Percentiles rank a stretch among this genome's conserved stretches.
phyloP scores from a whole-genome alignment of 2,888 invertebrate genomes.

The Dicyrtomina minuta region DNA sequence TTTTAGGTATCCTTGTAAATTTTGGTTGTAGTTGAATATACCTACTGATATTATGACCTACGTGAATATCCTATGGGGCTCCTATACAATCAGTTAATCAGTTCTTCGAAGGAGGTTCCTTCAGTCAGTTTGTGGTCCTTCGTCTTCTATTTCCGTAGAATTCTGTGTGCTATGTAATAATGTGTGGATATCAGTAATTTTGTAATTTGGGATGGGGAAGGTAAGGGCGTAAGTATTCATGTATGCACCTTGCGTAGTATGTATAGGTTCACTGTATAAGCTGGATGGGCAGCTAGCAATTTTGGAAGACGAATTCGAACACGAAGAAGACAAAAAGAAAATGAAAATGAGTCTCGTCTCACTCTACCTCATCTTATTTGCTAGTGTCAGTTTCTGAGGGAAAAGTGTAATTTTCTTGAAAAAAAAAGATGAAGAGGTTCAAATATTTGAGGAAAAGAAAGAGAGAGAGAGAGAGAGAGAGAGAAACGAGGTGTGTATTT shows the following conservation, averaged over 20 bases:
- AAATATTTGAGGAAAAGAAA: slow-evolving; percentile 14
- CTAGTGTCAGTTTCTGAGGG: slow-evolving; percentile 5
- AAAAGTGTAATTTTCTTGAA: not conserved
- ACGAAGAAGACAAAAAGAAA: not conserved
- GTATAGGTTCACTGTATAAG: not conserved
- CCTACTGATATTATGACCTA: too few species aligned
- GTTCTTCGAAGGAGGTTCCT: too few species aligned
- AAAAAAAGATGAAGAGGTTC: slow-evolving; percentile 10
- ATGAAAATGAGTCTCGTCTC: not conserved
- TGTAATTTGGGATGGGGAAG: not conserved
- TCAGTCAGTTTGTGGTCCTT: too few species aligned
- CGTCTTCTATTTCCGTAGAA: too few species aligned
- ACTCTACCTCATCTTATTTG: not conserved
- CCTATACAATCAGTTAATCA: too few species aligned
- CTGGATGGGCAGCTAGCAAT: not conserved
- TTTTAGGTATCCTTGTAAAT: too few species aligned
- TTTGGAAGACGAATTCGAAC: not conserved
- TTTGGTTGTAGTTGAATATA: too few species aligned
- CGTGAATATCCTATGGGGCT: too few species aligned
- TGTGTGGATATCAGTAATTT: too few species aligned
- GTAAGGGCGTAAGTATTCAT: not conserved
- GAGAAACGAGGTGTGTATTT: slow-evolving; percentile 1
- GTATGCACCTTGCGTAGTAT: not conserved
- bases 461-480: too few species aligned
- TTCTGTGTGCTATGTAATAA: too few species aligned